Percentiles rank a stretch among this genome's conserved stretches.
phyloP scores from a whole-genome alignment of 2,113 vertebrate genomes.

The Thryonomys swinderianus region DNA sequence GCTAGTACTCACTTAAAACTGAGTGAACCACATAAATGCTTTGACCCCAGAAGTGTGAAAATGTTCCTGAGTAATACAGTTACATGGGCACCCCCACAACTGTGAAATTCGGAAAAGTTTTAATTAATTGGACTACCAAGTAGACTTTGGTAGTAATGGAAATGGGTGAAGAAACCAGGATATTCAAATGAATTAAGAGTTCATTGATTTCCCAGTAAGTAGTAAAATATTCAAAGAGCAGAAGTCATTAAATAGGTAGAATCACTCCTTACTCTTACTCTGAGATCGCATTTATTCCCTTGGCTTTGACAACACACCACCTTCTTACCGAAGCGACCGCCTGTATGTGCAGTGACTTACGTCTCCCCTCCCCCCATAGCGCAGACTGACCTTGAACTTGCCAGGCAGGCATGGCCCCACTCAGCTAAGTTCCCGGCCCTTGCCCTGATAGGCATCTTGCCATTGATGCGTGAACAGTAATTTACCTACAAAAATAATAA shows the following conservation, averaged over 20 bases:
- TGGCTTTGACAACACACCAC: slow-evolving; percentile 34
- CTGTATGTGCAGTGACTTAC: slow-evolving; percentile 4
- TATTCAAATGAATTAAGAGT: neutral
- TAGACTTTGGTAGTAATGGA: neutral
- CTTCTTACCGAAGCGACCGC: neutral
- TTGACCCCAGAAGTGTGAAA: neutral
- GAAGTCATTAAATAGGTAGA: slow-evolving; percentile 5
- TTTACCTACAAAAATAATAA: slow-evolving; percentile 31
- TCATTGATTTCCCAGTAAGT: neutral
- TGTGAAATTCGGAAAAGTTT: neutral
- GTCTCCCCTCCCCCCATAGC: neutral
- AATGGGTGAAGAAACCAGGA: neutral
- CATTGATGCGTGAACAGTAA: slow-evolving; percentile 41
- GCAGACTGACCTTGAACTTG: no score
- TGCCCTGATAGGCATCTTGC: slow-evolving; percentile 10
- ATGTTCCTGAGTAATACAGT: neutral
- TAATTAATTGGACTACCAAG: neutral
- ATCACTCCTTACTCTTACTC: neutral
- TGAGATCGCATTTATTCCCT: neutral
- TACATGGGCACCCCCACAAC: neutral
- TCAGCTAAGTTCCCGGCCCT: no score
- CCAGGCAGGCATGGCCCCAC: no score
- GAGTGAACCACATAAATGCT: neutral
- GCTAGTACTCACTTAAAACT: neutral
- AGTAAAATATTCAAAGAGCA: neutral